Conservation (phyloP, 53 echinoderm and acorn worm genomes). For the Glandiceps talaboti region DNA sequence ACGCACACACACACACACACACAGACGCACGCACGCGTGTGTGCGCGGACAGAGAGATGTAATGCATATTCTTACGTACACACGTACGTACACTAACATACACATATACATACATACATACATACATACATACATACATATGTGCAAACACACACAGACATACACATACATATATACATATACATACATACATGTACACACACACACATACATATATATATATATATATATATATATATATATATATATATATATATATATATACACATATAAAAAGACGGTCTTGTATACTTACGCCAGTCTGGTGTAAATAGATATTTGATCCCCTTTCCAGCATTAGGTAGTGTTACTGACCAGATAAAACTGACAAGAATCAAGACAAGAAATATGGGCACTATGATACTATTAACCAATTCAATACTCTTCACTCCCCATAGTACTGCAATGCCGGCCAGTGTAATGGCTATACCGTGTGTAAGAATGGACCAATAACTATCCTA, state of each 20-base stretch:
- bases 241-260: too few species aligned
- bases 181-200: neutral
- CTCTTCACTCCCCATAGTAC: conserved; percentile 91
- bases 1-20: neutral
- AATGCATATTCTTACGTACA: neutral
- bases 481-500: conserved; percentile 64
- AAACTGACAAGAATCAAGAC: conserved; percentile 57
- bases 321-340: conserved; percentile 43
- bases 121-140: too few species aligned
- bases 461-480: conserved; percentile 43
- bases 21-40: neutral
- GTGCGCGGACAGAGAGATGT: neutral
- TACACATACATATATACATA: neutral
- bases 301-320: conserved; percentile 67
- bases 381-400: conserved; percentile 78
- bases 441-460: conserved; percentile 31
- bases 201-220: neutral
- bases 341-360: conserved; percentile 77
- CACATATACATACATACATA: neutral
- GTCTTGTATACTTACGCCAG: conserved; percentile 80
- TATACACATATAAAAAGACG: neutral
- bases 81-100: neutral
- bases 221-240: too few species aligned
- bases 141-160: neutral
- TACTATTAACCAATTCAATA: conserved; percentile 72